Base-by-base conservation (phyloP, 2,888 invertebrate genomes). In the Silvanus unidentatus region DNA sequence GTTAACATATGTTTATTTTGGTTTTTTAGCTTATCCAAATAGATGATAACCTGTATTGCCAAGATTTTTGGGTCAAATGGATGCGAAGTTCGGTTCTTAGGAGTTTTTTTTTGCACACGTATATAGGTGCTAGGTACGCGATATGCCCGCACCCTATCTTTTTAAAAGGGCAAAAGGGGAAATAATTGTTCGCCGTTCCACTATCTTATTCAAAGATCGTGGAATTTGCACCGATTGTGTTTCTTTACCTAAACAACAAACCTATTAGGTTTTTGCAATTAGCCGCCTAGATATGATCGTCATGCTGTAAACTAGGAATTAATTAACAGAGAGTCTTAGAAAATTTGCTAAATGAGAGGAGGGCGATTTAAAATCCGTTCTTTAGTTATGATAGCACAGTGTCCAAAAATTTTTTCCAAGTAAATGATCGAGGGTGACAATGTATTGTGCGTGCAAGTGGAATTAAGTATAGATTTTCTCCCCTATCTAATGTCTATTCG, bases 381-480 rank as follows among this genome's bases (percentile, higher is more conserved):
- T 22, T 22, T 32, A 10, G 39, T 37, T n/a, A 16, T 45, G 44
- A 52, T 52, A 54, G 50, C 54, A n/a, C n/a, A n/a, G n/a, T n/a
- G 49, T 54, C 50, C 45, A 47, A 52, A 43, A 45, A 40, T 52
- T 57, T 57, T 57, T 53, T 37, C 22, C 32, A 51, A 51, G 50
- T 42, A 45, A 51, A 50, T 45, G 44, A 46, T 44, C 48, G 46
- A 57, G 59, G 62, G 55, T 53, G 55, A 55, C 55, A 53, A 53
- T 49, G 39, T 49, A 52, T n/a, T n/a, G 50, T 56, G 54, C 52
- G 52, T 59, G 58, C 54, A 52, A 58, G 59, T 57, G 53, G 59
- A 62, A 62, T 64, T 64, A 64, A 62, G 62, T 64, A 62, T 63
- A 63, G 62, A 64, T 65, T 64, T 64, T 64, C 65, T 62, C 63